phyloP scores from a whole-genome alignment of 2,888 invertebrate species.

The Tholera decimalis region DNA sequence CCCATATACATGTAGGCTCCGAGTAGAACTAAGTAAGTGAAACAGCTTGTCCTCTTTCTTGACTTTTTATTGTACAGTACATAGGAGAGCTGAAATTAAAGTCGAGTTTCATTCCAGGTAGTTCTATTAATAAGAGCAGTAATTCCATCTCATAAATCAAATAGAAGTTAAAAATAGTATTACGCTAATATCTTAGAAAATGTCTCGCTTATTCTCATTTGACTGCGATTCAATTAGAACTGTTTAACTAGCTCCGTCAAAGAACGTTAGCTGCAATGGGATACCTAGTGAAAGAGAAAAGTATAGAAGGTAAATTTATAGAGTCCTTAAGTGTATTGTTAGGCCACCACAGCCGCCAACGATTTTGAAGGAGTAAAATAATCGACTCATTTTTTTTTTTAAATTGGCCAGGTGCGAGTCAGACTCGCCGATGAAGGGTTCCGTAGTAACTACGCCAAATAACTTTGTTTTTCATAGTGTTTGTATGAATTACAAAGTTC shows the following conservation, averaged over 20 bases:
- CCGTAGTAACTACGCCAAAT: too few relatives aligned
- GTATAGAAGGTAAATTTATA: background rate
- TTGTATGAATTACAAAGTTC: too few relatives aligned
- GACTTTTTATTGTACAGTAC: too few relatives aligned
- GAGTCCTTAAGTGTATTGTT: background rate
- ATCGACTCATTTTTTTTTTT: too few relatives aligned
- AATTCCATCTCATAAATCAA: background rate
- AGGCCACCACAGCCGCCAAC: background rate
- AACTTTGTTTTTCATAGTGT: too few relatives aligned
- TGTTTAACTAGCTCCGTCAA: constrained; percentile 37
- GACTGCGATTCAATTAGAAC: constrained; percentile 37
- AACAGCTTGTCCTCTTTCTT: too few relatives aligned
- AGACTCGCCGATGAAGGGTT: too few relatives aligned
- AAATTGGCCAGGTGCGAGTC: too few relatives aligned
- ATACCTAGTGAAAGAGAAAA: background rate
- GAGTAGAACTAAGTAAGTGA: background rate
- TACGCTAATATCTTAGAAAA: constrained; percentile 11
- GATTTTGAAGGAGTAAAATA: background rate
- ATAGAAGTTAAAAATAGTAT: constrained; percentile 15
- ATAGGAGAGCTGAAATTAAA: too few relatives aligned
- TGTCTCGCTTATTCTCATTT: constrained; percentile 3
- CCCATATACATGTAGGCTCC: too few relatives aligned
- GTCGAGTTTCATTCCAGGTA: too few relatives aligned
- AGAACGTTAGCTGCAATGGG: constrained; percentile 14
- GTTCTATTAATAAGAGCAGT: background rate